Evolutionary conservation across 2,113 vertebrate species (phyloP).

Genomic region (Diglossa brunneiventris): DNA sequence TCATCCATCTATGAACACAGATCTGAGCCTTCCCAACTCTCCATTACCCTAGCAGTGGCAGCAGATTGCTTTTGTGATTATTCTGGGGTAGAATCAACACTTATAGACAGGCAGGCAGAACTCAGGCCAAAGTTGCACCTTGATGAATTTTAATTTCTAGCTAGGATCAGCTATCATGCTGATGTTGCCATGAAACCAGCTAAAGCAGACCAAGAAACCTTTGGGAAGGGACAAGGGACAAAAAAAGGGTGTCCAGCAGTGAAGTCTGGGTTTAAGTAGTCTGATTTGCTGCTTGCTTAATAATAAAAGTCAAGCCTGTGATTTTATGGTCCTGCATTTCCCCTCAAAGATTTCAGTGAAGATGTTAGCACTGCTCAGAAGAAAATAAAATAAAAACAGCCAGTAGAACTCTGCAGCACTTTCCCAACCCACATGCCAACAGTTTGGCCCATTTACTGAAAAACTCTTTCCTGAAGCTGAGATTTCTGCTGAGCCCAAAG

Average conservation of each 20-base stretch:
- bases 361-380: neutral
- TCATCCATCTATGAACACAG: neutral
- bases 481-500: conserved; percentile 19
- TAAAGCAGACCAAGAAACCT: neutral
- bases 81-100: neutral
- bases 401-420: neutral
- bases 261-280: neutral
- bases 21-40: neutral
- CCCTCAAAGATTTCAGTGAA: neutral
- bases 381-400: neutral
- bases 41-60: neutral
- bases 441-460: neutral
- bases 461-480: neutral
- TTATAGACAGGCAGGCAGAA: neutral
- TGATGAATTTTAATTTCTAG: neutral
- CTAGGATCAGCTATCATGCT: neutral
- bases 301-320: neutral
- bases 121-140: neutral
- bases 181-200: neutral
- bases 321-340: neutral
- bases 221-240: neutral
- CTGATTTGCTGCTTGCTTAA: neutral
- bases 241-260: neutral
- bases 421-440: neutral
- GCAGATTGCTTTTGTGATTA: neutral